A percentile compares a stretch with the other conserved stretches of the same genome.
These are phyloP conservation scores for Colius striatus DNA, from an alignment of 2,113 vertebrate genomes.

Conservation along the genomic window DNA sequence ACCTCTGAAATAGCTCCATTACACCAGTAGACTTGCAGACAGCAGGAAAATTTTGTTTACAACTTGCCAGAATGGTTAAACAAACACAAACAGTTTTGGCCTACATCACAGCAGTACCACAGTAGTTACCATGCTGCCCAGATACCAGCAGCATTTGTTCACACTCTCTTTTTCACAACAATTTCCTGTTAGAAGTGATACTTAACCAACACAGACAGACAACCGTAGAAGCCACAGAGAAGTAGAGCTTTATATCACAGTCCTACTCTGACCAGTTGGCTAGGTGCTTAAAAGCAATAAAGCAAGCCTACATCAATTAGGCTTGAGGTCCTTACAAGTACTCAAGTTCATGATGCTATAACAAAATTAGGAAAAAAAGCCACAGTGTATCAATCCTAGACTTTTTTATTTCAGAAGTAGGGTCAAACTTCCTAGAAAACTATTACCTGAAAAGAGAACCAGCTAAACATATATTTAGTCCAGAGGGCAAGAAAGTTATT, in stretches of 20 bases:
- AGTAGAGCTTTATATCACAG: not conserved
- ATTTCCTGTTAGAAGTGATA: not conserved
- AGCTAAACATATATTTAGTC: rapidly evolving
- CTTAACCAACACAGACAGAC: not conserved
- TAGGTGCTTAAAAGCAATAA: not conserved
- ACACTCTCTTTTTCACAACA: not conserved
- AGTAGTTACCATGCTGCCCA: not conserved
- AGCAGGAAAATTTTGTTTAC: not conserved
- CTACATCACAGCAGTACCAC: not conserved
- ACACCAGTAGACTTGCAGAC: not conserved
- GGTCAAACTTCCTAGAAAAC: not conserved
- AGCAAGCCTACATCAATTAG: not conserved
- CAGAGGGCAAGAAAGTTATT: not conserved
- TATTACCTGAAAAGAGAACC: not conserved
- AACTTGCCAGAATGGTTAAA: not conserved
- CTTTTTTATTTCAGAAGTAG: not conserved
- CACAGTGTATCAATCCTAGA: not conserved
- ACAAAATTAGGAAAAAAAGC: not conserved
- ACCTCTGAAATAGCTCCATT: not conserved
- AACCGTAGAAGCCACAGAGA: not conserved
- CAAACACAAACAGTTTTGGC: not conserved
- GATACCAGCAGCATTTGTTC: not conserved
- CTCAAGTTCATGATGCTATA: not conserved
- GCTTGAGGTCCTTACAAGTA: not conserved
- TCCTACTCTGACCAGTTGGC: not conserved